Base-by-base conservation (phyloP, 2,888 invertebrate species). In the Mythimna ferrago region DNA sequence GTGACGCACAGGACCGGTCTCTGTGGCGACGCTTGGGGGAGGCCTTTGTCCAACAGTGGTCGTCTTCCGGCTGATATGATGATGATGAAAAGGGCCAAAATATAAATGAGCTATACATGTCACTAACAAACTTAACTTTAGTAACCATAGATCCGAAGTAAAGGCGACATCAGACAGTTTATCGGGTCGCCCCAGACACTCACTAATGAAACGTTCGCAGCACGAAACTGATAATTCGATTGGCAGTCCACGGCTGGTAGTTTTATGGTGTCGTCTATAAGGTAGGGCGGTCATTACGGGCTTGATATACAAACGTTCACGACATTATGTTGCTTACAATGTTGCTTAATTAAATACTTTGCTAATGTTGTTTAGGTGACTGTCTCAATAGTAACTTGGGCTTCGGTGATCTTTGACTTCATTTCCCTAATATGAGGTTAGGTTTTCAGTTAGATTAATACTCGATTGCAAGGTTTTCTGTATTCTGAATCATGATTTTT, bases 261-360 rank as follows among this genome's bases (percentile, higher is more conserved):
- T 85, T 90, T 91, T 87, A 89, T 87, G 86, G 86, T 79, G 81
- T 66, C 69, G 81, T 85, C 84, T 85, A 82, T 87, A 83, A 81
- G 86, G 77, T 75, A 80, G 83, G 83, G 68, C 87, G 84, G 87
- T 89, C 90, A 92, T 90, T 92, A 89, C 85, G 71, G 74, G 65
- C 70, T 76, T 84, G 64, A 80, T 86, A 87, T 85, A 88, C 86
- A 78, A 81, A 69, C 66, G 76, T 67, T 75, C 53, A 54, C 71
- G 63, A 76, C 73, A 58, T 66, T 69, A 77, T 64, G 71, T 78
- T 69, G 76, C 68, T 69, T 65, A 71, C 78, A 51, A 63, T 73
- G 66, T 72, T 73, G 61, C 65, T 78, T 77, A 84, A 84, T 86
- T 76, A 79, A 84, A 75, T 78, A 66, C 60, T 53, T 10, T 54